These are phyloP conservation scores for Drosophila basisetae DNA, from an alignment of 2,888 invertebrate species.

Conservation along the genomic window DNA sequence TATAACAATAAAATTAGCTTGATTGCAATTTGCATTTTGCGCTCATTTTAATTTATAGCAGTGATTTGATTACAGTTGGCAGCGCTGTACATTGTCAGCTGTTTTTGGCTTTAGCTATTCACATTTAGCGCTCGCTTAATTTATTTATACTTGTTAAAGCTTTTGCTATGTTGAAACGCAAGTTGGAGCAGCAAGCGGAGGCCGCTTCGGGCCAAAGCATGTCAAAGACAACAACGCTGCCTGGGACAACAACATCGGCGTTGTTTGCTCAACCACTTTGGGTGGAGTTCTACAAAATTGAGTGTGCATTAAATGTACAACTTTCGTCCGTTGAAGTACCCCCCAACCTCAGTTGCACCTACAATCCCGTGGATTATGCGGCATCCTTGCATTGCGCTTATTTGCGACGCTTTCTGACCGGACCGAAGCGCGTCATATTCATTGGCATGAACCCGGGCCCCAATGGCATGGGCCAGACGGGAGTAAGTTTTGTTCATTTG, in stretches of 20 bases:
- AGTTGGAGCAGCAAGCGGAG: conserved; percentile 33
- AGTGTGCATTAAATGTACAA: conserved; percentile 71
- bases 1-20: conserved; percentile 21
- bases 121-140: neutral
- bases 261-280: conserved; percentile 69
- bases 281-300: conserved; percentile 79
- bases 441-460: conserved; percentile 99
- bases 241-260: conserved; percentile 33
- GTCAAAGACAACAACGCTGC: conserved; percentile 13
- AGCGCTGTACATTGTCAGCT: conserved; percentile 14
- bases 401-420: conserved; percentile 89
- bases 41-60: conserved; percentile 16
- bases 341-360: conserved; percentile 86
- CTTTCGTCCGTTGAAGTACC: conserved; percentile 38
- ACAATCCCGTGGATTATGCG: conserved; percentile 96
- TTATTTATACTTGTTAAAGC: conserved; percentile 17
- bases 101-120: neutral
- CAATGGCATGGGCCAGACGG: conserved; percentile 98
- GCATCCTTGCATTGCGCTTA: conserved; percentile 91
- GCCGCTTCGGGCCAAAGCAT: neutral
- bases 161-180: conserved; percentile 58
- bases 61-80: conserved; percentile 10
- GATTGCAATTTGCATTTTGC: conserved; percentile 24
- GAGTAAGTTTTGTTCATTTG: conserved; percentile 87
- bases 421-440: conserved; percentile 90